Evolutionary conservation across 2,797 vertebrate species (phyloP).

Genomic region (Liasis olivaceus): DNA sequence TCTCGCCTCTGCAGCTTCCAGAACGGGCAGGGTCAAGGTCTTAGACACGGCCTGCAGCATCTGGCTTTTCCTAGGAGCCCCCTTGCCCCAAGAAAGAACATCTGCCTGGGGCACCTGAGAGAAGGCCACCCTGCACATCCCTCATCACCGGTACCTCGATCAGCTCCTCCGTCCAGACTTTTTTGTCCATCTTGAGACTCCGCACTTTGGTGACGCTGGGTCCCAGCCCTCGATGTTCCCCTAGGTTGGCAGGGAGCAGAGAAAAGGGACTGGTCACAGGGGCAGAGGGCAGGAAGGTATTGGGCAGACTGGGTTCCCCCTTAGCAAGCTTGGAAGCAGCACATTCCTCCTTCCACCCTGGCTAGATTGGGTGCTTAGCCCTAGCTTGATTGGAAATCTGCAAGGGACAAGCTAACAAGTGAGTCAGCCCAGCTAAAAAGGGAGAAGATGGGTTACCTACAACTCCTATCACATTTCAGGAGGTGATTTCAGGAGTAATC

Average conservation of each 20-base stretch:
- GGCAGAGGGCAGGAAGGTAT: rapidly evolving
- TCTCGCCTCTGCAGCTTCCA: not conserved
- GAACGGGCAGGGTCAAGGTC: too few species aligned
- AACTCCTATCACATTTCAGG: not conserved
- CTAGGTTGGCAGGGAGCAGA: conserved; percentile 61
- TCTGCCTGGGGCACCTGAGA: rapidly evolving
- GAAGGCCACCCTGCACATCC: too few species aligned
- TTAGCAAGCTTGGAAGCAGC: too few species aligned
- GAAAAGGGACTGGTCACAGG: not conserved
- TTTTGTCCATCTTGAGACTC: conserved; percentile 97
- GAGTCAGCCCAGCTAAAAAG: too few species aligned
- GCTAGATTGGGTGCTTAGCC: not conserved
- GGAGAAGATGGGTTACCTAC: too few species aligned
- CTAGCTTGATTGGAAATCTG: not conserved
- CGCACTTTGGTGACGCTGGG: conserved; percentile 90
- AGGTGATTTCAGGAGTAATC: not conserved
- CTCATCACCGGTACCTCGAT: conserved; percentile 78
- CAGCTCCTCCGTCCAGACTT: conserved; percentile 93
- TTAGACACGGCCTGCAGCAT: not conserved
- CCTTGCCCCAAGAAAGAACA: not conserved
- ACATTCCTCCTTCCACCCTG: too few species aligned
- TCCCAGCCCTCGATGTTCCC: conserved; percentile 89
- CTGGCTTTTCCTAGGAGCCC: not conserved
- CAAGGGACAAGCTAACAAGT: too few species aligned
- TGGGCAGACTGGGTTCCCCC: too few species aligned